Conservation (phyloP, 2,888 invertebrate species). For the Thumatha senex region DNA sequence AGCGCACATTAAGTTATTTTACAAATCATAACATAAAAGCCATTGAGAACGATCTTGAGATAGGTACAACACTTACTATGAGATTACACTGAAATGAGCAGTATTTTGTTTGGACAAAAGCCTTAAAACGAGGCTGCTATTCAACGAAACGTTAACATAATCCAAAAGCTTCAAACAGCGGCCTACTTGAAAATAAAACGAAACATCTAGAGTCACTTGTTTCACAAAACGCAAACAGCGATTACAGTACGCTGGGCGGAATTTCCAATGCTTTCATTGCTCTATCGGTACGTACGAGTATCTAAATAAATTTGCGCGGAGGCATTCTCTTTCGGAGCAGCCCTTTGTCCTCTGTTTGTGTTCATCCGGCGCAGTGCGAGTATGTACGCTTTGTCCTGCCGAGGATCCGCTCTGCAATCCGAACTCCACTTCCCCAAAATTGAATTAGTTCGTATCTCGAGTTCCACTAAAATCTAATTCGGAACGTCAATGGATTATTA, state of each 20-base stretch:
- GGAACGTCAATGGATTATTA: conserved; percentile 68
- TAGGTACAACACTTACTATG: neutral
- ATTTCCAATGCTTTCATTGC: conserved; percentile 45
- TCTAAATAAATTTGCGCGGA: conserved; percentile 49
- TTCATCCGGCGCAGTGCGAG: conserved; percentile 42
- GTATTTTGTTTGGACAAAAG: conserved; percentile 7
- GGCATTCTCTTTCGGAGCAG: conserved; percentile 46
- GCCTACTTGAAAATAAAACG: conserved; percentile 28
- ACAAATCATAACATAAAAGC: no score
- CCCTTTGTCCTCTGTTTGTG: conserved; percentile 54
- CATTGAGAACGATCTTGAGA: no score
- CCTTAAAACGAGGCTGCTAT: conserved; percentile 1
- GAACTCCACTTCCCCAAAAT: conserved; percentile 59
- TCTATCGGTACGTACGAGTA: conserved; percentile 40
- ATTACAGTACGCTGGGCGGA: conserved; percentile 41
- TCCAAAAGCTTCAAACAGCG: conserved; percentile 16
- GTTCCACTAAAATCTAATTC: conserved; percentile 60
- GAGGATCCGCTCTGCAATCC: conserved; percentile 44
- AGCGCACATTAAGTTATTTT: no score
- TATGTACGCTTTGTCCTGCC: conserved; percentile 59
- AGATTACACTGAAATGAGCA: conserved; percentile 7
- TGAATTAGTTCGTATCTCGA: conserved; percentile 62
- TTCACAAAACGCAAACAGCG: conserved; percentile 32
- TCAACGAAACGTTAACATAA: conserved; percentile 19
- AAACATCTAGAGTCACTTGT: conserved; percentile 29